Percentiles rank a stretch among this genome's conserved stretches.
Evolutionary conservation across 2,888 invertebrate genomes (phyloP).

Genomic region (Fragum fragum): DNA sequence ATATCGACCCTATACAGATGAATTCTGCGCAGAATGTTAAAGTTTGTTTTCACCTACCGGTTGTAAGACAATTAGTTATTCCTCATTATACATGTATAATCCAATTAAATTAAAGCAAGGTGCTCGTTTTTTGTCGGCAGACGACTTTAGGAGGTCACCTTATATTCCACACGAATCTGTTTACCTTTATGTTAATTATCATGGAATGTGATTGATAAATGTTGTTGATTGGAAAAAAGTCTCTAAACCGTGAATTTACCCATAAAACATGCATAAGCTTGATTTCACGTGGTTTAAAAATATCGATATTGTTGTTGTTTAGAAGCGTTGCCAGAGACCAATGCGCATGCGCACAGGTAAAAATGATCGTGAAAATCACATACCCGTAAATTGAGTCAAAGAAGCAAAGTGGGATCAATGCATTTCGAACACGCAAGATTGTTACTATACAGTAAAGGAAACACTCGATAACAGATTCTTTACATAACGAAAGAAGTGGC

Average conservation of each 20-base stretch:
- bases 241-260: conserved; percentile 37
- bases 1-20: too few relatives aligned
- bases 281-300: conserved; percentile 53
- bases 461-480: too few relatives aligned
- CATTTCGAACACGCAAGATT: too few relatives aligned
- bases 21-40: too few relatives aligned
- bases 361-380: conserved; percentile 3
- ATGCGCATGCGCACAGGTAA: conserved; percentile 60
- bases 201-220: conserved; percentile 18
- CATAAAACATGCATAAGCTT: conserved; percentile 65
- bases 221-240: conserved; percentile 7
- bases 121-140: neutral
- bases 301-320: conserved; percentile 69
- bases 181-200: neutral
- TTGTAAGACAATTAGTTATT: conserved; percentile 7
- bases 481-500: too few relatives aligned
- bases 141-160: neutral
- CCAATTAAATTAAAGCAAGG: conserved; percentile 23
- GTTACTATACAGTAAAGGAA: too few relatives aligned
- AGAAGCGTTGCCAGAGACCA: conserved; percentile 75
- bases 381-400: too few relatives aligned
- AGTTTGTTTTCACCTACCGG: conserved; percentile 1
- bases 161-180: neutral
- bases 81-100: conserved; percentile 26
- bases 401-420: too few relatives aligned